Evolutionary conservation across 2,888 invertebrate genomes (phyloP), one percentile per base, ranked within the genome.

Genomic region (Ormyrus labotus): DNA sequence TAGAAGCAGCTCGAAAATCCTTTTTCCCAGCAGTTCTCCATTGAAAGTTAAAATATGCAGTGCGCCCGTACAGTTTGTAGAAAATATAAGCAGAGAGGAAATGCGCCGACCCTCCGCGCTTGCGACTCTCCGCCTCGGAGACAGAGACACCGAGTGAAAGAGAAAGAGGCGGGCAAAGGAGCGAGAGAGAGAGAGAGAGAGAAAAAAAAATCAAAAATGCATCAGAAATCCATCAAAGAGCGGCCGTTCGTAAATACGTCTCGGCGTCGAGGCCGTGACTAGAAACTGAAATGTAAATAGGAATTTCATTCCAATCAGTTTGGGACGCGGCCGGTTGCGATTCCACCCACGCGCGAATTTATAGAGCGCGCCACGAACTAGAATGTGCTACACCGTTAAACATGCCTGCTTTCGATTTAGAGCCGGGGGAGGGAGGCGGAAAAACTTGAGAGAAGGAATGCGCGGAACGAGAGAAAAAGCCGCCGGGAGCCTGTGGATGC

Each of bases 301-400:
- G 77, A 82, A 82, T 82, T 80, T 80, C 78, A 80, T 82, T 82
- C 76, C 80, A 82, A 82, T 82, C 82, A 78, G 80, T 80, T 82
- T 82, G 77, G 80, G 74, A 70, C 61, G 58, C 45, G 48, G 67
- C 10, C 68, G 13, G 69, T 80, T 81, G 72, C 78, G 72, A 82
- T 82, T 82, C 82, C 72, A 11, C 71, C 81, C 82, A 82, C 82
- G 82, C 81, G 76, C 81, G 76, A 82, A 81, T 82, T 82, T 80
- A 81, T 82, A 82, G 81, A 82, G 81, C 77, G 80, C 68, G 75
- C 78, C 78, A 65, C 78, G 75, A 81, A 82, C 82, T 82, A 81
- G 82, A 82, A 82, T 81, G 81, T 68, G 82, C 79, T 78, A 80
- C 82, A 82, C 82, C 82, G 82, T 82, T 82, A 82, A 82, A 78